Percentiles rank a stretch among this genome's conserved stretches.
These are phyloP conservation scores for Gerris buenoi DNA, from an alignment of 1,140 invertebrate genomes.

Conservation along the genomic window DNA sequence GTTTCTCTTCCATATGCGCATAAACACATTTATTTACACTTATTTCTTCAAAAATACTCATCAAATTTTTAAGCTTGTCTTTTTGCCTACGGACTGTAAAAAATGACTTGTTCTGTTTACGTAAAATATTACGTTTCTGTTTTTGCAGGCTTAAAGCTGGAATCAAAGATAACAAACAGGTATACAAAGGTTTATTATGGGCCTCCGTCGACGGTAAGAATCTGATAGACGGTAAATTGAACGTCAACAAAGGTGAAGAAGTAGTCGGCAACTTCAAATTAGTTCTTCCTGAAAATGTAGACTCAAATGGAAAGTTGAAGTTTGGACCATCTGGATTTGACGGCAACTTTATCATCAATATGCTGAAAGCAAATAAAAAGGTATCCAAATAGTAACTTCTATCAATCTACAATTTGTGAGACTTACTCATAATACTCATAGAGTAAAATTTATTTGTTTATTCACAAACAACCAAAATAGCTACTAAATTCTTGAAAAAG, in stretches of 20 bases:
- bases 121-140: not conserved
- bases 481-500: too few relatives aligned
- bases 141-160: conserved; percentile 36
- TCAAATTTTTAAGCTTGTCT: not conserved
- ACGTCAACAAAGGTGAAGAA: conserved; percentile 25
- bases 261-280: conserved; percentile 36
- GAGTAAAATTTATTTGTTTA: too few relatives aligned
- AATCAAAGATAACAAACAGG: conserved; percentile 24
- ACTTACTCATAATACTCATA: too few relatives aligned
- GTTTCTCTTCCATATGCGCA: too few relatives aligned
- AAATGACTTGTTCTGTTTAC: not conserved
- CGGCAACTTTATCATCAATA: conserved; percentile 34
- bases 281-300: conserved; percentile 36
- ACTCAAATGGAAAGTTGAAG: conserved; percentile 38
- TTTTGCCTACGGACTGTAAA: not conserved
- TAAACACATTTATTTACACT: too few relatives aligned
- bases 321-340: conserved; percentile 40
- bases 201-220: conserved; percentile 12
- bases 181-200: conserved; percentile 10
- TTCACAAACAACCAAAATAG: too few relatives aligned
- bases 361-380: conserved; percentile 27
- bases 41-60: too few relatives aligned
- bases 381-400: too few relatives aligned
- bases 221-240: conserved; percentile 11
- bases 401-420: too few relatives aligned